phyloP scores from a whole-genome alignment of 2,797 vertebrate genomes.

The Craterocephalus amniculus region DNA sequence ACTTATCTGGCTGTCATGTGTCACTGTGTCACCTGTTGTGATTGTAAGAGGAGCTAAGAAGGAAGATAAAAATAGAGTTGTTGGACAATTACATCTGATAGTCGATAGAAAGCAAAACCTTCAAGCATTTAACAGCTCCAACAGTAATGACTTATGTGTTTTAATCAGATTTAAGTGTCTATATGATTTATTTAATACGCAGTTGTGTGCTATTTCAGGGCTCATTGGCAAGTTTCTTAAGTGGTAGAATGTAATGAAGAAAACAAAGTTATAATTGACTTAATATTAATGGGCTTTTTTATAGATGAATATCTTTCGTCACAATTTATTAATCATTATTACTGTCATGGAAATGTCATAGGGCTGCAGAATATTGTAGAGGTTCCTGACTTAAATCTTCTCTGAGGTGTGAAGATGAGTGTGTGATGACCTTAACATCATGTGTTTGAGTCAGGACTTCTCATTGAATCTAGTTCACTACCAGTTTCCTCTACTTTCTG shows the following conservation, averaged over 20 bases:
- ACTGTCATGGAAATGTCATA: background rate
- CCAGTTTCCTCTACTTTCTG: background rate
- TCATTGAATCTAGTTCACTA: background rate
- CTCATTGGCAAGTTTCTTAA: conserved; percentile 1
- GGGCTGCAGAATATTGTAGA: no score
- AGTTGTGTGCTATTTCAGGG: background rate
- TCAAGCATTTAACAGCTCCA: conserved; percentile 1
- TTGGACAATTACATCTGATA: background rate
- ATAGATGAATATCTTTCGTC: background rate
- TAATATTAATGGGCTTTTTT: background rate
- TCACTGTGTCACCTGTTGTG: background rate
- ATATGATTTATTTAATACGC: conserved; percentile 6
- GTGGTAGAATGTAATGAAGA: background rate
- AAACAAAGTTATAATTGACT: no score
- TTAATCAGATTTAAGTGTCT: background rate
- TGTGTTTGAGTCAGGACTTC: background rate
- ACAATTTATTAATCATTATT: background rate
- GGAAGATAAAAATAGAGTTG: background rate
- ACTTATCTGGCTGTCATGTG: background rate
- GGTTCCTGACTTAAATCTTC: no score
- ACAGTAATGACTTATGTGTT: background rate
- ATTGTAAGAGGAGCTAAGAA: background rate
- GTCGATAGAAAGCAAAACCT: background rate
- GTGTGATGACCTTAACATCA: no score
- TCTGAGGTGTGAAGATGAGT: no score